These are phyloP conservation scores for Phallusia fumigata DNA, from an alignment of 23 tunicate genomes.

Conservation along the genomic window DNA sequence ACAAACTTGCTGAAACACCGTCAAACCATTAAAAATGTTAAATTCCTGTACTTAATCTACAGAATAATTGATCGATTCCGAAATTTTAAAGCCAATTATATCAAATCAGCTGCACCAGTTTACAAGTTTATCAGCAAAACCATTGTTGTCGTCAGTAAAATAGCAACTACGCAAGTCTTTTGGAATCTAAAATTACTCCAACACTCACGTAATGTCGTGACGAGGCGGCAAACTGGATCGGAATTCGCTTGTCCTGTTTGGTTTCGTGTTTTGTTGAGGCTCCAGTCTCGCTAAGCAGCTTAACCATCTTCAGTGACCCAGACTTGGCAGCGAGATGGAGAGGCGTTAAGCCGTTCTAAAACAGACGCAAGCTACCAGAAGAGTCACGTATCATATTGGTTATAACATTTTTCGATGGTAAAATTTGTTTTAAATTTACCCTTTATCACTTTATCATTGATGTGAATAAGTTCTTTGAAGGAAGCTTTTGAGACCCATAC, in stretches of 20 bases:
- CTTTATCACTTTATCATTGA: too few species aligned
- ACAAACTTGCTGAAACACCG: too few species aligned
- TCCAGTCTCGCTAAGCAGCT: constrained; percentile 69
- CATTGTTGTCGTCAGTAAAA: too few species aligned
- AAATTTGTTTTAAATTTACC: too few species aligned
- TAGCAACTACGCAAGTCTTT: too few species aligned
- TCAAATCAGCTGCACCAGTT: too few species aligned
- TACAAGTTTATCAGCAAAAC: too few species aligned
- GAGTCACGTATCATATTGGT: too few species aligned
- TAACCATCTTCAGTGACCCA: constrained; percentile 82
- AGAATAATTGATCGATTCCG: background rate
- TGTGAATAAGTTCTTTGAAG: too few species aligned
- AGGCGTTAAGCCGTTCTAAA: constrained; percentile 72
- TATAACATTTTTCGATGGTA: too few species aligned
- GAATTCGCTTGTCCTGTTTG: constrained; percentile 53
- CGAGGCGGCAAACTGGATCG: constrained; percentile 79
- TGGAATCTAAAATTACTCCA: background rate
- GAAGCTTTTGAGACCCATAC: too few species aligned
- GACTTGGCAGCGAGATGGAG: constrained; percentile 85
- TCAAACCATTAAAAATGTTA: too few species aligned
- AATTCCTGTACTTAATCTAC: background rate
- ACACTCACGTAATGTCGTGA: constrained; percentile 71
- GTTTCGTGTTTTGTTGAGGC: constrained; percentile 57
- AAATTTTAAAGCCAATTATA: background rate
- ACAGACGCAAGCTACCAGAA: background rate